These are phyloP conservation scores for Pachydiplax longipennis DNA, from an alignment of 2,888 invertebrate genomes.

Conservation along the genomic window DNA sequence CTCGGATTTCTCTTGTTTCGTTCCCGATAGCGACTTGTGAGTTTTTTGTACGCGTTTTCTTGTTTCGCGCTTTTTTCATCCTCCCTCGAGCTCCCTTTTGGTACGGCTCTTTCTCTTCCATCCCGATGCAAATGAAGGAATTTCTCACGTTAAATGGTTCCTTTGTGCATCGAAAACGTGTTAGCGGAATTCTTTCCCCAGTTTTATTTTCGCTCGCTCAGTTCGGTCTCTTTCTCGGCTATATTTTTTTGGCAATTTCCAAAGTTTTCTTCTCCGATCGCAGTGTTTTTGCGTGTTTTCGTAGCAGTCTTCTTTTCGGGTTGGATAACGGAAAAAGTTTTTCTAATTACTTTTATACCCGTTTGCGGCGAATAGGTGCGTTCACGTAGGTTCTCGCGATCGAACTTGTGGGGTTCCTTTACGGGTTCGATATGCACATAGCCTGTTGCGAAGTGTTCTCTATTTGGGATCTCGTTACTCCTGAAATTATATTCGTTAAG, in stretches of 20 bases:
- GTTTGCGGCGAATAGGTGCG: background rate
- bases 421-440: background rate
- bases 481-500: background rate
- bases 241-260: background rate
- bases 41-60: background rate
- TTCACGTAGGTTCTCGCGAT: background rate
- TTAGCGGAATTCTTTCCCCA: constrained; percentile 10
- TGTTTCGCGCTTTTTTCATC: background rate
- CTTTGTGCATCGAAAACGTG: constrained; percentile 11
- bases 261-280: background rate
- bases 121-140: constrained; percentile 29
- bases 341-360: background rate
- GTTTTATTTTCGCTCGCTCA: background rate
- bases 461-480: background rate
- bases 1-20: background rate
- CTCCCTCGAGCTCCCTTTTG: background rate
- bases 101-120: background rate
- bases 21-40: background rate
- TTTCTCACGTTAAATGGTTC: constrained; percentile 6
- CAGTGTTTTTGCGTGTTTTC: background rate
- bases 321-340: background rate
- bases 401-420: background rate
- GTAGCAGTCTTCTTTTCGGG: background rate
- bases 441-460: background rate
- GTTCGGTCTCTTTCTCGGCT: background rate